Evolutionary conservation across 2,888 invertebrate genomes (phyloP), one percentile per base, ranked within the genome.

Genomic region (Chrysotoxum bicinctum): DNA sequence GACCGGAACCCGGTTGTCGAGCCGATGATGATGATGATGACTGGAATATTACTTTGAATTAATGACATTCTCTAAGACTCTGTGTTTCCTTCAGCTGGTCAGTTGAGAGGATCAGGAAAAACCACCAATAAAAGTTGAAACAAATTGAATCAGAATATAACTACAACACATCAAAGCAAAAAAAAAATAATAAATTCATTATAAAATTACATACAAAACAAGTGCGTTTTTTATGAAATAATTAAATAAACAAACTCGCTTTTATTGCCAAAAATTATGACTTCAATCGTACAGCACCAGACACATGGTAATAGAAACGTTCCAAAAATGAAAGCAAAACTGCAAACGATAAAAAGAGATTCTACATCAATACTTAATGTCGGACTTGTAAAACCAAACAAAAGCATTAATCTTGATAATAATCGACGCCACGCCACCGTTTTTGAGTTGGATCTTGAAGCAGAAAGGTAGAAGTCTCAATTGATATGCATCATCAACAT

Each of bases 101-200:
- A 26, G 3, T 26, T 32, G 1, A 7, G 9, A 9, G 8, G 32
- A 32, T 32, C 32, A 32, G 7, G 1, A 32, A 8, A 7, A 32
- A 32, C 0, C 7, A 7, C 9, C 32, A 32, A 9, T 32, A 32
- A 32, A 9, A 32, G 7, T 32, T 32, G 8, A 32, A 32, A 32
- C 32, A 32, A 32, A 1, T 32, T 32, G 2, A 32, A 32, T 32
- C 7, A 32, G 9, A 32, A 32, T 32, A 9, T 9, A 32, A 6
- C 30, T 9, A 32, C 6, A 7, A 32, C 30, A 30, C 7, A n/a
- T n/a, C 30, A 30, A 30, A 7, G 30, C 14, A 37, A 88, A 76
- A 12, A 50, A 2, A 50, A 14, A 6, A 37, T 7, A 35, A 37
- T 8, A 37, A 14, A 58, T 37, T 37, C 0, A 37, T 14, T 37